Evolutionary conservation across 1,140 invertebrate species (phyloP), one percentile per base, ranked within the genome.

Genomic region (Trichonephila clavata): DNA sequence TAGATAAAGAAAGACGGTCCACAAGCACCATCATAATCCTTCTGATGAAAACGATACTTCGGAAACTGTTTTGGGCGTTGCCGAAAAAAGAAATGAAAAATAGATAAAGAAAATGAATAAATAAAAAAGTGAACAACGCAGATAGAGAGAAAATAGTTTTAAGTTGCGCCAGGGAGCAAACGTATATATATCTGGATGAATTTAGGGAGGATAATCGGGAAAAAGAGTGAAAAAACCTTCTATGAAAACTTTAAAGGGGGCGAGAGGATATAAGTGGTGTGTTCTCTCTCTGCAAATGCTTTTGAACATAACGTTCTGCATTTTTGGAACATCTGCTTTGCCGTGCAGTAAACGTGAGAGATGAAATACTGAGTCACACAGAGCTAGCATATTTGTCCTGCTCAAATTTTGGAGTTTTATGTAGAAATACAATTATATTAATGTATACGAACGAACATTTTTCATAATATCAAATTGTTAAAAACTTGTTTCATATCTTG

Each of bases 211-310:
- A 77, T 77, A 77, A 77, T 77, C 16, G 71, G 18, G n/a, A 27
- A n/a, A 24, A 68, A 77, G 2, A 50, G 50, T 0, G 50, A 50
- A 77, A 77, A 77, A 77, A 77, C 71, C 71, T 18, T 20, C 71
- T 27, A 77, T 77, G 27, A 77, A 77, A 77, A 32, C 39, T 77
- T 77, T 32, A 27, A 32, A 77, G 32, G 65, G 13, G 71, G 32
- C 27, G 71, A 77, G 32, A 39, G 8, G 10, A 39, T 32, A 77
- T 77, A 77, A 77, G 71, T 32, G 71, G 24, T 77, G 32, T 77
- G 50, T 50, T 50, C 50, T 50, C 43, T 77, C 71, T 77, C 71
- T 39, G 71, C 71, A 77, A 77, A 77, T 77, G 18, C 71, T 77
- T 39, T 77, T 14, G 27, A 16, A 14, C 5, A 32, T 77, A 27